These are phyloP conservation scores for Molanna angustata DNA, from an alignment of 2,888 invertebrate genomes.

Conservation along the genomic window DNA sequence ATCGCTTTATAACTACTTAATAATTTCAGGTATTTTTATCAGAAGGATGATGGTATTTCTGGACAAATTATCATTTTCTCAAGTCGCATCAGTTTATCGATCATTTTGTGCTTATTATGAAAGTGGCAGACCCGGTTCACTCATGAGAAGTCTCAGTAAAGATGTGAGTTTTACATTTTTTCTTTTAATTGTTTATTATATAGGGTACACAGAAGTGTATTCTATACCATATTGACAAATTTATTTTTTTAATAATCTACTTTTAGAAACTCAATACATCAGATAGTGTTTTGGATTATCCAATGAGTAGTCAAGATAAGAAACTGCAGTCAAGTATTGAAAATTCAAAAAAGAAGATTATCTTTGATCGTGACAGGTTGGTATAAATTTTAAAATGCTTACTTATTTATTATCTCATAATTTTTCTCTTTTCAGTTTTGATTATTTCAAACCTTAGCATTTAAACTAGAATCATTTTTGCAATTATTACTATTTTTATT, in stretches of 20 bases:
- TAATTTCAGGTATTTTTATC: constrained; percentile 71
- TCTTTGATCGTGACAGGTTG: constrained; percentile 50
- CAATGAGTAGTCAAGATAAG: constrained; percentile 39
- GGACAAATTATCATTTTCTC: constrained; percentile 80
- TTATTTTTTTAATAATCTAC: too few species aligned
- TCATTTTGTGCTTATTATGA: constrained; percentile 70
- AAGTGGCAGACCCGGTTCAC: constrained; percentile 51
- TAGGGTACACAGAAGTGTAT: too few species aligned
- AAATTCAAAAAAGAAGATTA: constrained; percentile 45
- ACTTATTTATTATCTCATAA: neutral
- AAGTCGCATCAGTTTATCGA: constrained; percentile 72
- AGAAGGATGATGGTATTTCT: constrained; percentile 77
- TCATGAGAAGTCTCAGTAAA: constrained; percentile 52
- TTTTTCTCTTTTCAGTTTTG: too few species aligned
- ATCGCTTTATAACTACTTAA: constrained; percentile 35
- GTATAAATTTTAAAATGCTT: constrained; percentile 20
- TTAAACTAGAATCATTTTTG: too few species aligned
- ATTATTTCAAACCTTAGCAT: too few species aligned
- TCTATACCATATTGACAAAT: too few species aligned
- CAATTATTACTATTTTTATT: too few species aligned
- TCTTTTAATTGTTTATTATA: too few species aligned
- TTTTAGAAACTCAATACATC: constrained; percentile 50
- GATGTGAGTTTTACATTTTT: constrained; percentile 46
- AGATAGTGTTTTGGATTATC: constrained; percentile 39
- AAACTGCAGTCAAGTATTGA: constrained; percentile 47